Base-by-base conservation (phyloP, 2,797 vertebrate species). In the Sciurus vulgaris region DNA sequence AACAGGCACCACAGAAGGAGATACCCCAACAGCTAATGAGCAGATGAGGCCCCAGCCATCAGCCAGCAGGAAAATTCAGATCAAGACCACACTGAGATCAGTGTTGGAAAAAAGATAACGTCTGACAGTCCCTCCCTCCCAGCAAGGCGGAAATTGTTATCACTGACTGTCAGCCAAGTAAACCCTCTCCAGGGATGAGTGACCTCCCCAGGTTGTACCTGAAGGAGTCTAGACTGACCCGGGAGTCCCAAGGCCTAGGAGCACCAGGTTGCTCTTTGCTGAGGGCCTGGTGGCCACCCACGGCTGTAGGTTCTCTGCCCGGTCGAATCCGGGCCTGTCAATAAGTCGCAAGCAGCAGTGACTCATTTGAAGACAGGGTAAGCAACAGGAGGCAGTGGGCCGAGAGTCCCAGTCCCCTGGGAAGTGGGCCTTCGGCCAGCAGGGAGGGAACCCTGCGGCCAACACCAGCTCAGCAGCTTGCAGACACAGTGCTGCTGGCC, bases 361-460 rank as follows among this genome's bases (percentile, higher is more conserved):
- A 94, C 84, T 95, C 89, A 74, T 94, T 97, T 72, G 96, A 97
- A 97, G 96, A 97, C 92, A 94, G 51, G 96, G 97, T 96, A 97
- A 96, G 97, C 96, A 90, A 82, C 87, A 91, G 93, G 95, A 97
- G 97, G 97, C 96, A 15, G 67, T 20, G 61, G 96, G 85, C 86
- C 76, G 56, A 97, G 56, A 97, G 97, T 97, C 96, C 97, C 97
- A 72, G 28, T 97, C 97, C 97, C 97, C 0, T 0, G 96, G 97
- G 97, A 97, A 93, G 95, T 85, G 3, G 17, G 78, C 84, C 93
- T 94, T 74, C 77, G 20, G 82, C 22, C 22, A 59, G 94, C 91
- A 49, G 83, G 82, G 86, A 79, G 95, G 89, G 85, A 14, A 79
- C 93, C 91, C 93, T 85, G 88, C 38, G 7, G 96, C 97, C 95